Conservation (phyloP, 2,113 vertebrate genomes). For the Anguilla japonica region DNA sequence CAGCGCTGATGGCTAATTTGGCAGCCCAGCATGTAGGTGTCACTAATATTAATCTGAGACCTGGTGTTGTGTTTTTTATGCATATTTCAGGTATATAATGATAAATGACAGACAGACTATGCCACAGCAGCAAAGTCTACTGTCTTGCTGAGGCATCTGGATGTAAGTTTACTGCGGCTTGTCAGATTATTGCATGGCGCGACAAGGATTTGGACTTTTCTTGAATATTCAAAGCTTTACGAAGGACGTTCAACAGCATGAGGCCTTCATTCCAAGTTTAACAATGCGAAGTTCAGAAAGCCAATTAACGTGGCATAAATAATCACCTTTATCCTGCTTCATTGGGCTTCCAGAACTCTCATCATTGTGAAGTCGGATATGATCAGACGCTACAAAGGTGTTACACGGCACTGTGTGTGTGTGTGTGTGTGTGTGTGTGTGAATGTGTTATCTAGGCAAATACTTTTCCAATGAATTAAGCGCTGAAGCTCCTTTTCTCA, state of each 20-base stretch:
- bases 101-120: constrained; percentile 22
- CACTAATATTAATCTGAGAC: background rate
- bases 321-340: background rate
- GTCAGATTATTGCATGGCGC: constrained; percentile 17
- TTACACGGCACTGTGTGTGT: background rate
- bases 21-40: constrained; percentile 30
- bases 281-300: background rate
- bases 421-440: background rate
- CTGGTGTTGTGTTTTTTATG: constrained; percentile 13
- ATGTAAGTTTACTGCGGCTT: constrained; percentile 26
- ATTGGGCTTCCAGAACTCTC: background rate
- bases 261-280: constrained; percentile 1
- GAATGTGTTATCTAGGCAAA: background rate
- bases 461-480: constrained; percentile 49
- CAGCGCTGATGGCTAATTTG: constrained; percentile 45
- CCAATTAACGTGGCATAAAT: constrained; percentile 18
- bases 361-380: background rate
- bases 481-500: background rate
- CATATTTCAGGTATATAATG: constrained; percentile 28
- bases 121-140: background rate
- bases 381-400: background rate
- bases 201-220: background rate
- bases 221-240: constrained; percentile 2
- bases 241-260: background rate
- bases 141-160: constrained; percentile 19